Base-by-base conservation (phyloP, 2,113 vertebrate species). In the Anguilla rostrata region DNA sequence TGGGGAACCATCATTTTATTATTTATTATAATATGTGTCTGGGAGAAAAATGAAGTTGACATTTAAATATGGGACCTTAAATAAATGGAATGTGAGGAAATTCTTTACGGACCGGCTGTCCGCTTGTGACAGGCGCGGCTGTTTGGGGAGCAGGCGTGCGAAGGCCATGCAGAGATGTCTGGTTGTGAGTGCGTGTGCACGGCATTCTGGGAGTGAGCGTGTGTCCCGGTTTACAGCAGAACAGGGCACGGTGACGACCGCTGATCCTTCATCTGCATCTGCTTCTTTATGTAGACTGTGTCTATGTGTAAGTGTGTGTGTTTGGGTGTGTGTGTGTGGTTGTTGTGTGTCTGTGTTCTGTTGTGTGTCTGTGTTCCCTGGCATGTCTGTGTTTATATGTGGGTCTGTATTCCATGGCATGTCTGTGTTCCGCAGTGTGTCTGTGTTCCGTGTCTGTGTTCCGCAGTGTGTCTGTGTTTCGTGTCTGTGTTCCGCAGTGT, bases 401-500 rank as follows among this genome's bases (percentile, higher is more conserved):
- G 34, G 56, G 29, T 80, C 39, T 60, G 63, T n/a, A 22, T 8
- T 75, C 5, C n/a, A 8, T 46, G 43, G 9, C 71, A 34, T 29
- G 39, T 78, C 75, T 78, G 78, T 80, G 15, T 22, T 80, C 39
- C 20, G 7, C 34, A 16, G 78, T 79, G 34, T 78, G 29, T 80
- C 39, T 60, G 63, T n/a, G 63, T 8, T 75, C 6, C 29, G 34
- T 29, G 39, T 78, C 75, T 78, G 78, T 80, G 15, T 22, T 80
- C 39, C 20, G 7, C 34, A 16, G 78, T 79, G 34, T 78, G 29
- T 80, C 39, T 60, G 63, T n/a, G 63, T 8, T 75, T 0, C 29
- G 43, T 46, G 43, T 71, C 90, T 82, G 80, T 88, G 34, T 34
- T 34, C 34, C 34, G 34, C 34, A 29, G 11, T n/a, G 34, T 29